Percentiles rank a stretch among this genome's conserved stretches.
Conservation (phyloP, 2,888 invertebrate species). For the Aleiodes testaceus region DNA sequence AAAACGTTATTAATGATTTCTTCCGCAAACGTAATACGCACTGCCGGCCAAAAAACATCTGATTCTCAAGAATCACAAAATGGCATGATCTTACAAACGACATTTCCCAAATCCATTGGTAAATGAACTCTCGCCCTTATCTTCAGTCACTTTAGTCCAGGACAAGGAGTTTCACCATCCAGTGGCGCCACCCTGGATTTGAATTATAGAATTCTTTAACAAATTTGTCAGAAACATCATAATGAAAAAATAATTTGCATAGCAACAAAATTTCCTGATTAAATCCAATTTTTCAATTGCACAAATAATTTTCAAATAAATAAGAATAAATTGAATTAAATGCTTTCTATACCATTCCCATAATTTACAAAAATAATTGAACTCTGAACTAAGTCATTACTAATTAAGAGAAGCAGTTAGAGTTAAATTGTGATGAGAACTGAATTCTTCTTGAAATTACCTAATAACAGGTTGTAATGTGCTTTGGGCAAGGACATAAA, state of each 20-base stretch:
- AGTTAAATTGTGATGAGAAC: slow-evolving; percentile 13
- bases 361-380: not conserved
- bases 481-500: slow-evolving; percentile 16
- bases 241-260: too few species aligned
- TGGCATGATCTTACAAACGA: not conserved
- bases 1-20: not conserved
- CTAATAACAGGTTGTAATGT: slow-evolving; percentile 23
- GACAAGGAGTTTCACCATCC: not conserved
- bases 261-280: too few species aligned
- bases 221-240: too few species aligned
- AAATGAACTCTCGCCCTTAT: not conserved
- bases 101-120: not conserved
- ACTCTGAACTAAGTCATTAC: not conserved
- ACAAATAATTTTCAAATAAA: too few species aligned
- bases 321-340: too few species aligned
- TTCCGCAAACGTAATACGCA: not conserved
- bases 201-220: not conserved
- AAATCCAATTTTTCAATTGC: too few species aligned
- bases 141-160: not conserved
- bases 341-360: not conserved
- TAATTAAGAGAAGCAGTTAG: slow-evolving; percentile 33
- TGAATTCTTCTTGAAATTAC: slow-evolving; percentile 31
- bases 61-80: not conserved
- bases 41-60: slow-evolving; percentile 15
- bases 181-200: not conserved